These are phyloP conservation scores for Protonemura montana DNA, from an alignment of 2,888 invertebrate species.

Conservation along the genomic window DNA sequence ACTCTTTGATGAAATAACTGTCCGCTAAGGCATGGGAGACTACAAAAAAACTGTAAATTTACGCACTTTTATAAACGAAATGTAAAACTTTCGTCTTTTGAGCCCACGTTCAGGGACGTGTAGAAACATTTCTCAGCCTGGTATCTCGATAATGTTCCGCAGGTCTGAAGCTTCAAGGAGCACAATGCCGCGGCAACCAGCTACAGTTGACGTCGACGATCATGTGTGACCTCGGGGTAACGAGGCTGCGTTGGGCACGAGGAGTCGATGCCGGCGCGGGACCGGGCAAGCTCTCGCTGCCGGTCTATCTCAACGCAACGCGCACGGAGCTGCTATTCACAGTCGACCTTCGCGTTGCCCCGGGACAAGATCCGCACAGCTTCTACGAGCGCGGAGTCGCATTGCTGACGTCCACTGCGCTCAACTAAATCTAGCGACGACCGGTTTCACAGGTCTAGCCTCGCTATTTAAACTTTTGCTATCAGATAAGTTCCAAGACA, in stretches of 20 bases:
- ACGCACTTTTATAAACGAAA: too few species aligned
- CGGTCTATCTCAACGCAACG: conserved; percentile 97
- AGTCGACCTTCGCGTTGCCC: conserved; percentile 89
- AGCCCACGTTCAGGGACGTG: too few species aligned
- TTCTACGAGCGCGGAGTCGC: conserved; percentile 99
- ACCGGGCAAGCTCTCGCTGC: conserved; percentile 81
- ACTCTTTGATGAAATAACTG: too few species aligned
- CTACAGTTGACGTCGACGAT: conserved; percentile 92
- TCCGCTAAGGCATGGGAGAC: too few species aligned
- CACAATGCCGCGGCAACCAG: conserved; percentile 90
- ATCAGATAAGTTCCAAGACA: too few species aligned
- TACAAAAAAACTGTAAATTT: too few species aligned
- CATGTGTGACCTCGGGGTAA: conserved; percentile 90
- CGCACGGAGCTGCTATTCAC: conserved; percentile 94
- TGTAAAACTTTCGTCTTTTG: too few species aligned
- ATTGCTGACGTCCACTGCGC: conserved; percentile 89
- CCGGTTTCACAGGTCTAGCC: too few species aligned
- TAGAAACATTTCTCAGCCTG: too few species aligned
- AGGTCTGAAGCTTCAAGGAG: conserved; percentile 95
- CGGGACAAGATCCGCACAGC: conserved; percentile 91
- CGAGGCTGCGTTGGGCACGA: conserved; percentile 84
- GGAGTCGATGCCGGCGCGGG: conserved; percentile 9
- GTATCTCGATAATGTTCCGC: too few species aligned
- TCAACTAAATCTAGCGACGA: conserved; percentile 73
- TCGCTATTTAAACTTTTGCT: too few species aligned